Evolutionary conservation across 2,113 vertebrate species (phyloP), one percentile per base, ranked within the genome.

Genomic region (Phasianus colchicus): DNA sequence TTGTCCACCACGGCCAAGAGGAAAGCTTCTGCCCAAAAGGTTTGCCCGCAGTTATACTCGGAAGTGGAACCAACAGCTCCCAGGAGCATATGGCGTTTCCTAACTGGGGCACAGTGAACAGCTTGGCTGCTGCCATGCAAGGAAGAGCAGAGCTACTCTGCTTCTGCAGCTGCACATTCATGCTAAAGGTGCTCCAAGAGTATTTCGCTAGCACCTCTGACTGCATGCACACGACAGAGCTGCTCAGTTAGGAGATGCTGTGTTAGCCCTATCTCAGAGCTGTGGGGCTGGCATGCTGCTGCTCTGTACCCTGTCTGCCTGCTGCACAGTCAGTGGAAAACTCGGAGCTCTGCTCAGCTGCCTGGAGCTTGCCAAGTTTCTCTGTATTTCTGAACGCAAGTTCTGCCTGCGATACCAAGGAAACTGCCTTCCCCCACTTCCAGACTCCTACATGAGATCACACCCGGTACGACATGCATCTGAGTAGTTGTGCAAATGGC

Each of bases 1-100:
- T 66, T 42, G 47, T 66, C 55, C 40, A 4, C 60, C 58, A 50
- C 0, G 0, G 58, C 45, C 0, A 0, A 54, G 67, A 89, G 72
- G n/a, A 70, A 91, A 71, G 57, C 9, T 85, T 55, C 42, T 34
- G 32, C 10, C 47, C 67, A 32, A 63, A 34, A 1, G 1, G 13
- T 77, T 47, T 71, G 32, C 34, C 50, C 29, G 63, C 42, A 67
- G 57, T 52, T 67, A 75, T 24, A 36, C 69, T 80, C 52, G 27
- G 61, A 64, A 38, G 10, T 11, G 10, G 38, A 64, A 64, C 61
- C 61, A 64, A 29, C 61, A 29, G 38, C 61, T 64, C 61, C 61
- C 61, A 18, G 34, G 61, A 64, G 38, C 61, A 64, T 40, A 64
- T 64, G 61, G 61, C 7, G 5, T 64, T 64, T 64, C 25, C 47